These are phyloP conservation scores for Setophaga petechia DNA, from an alignment of 2,113 vertebrate species.

Conservation along the genomic window DNA sequence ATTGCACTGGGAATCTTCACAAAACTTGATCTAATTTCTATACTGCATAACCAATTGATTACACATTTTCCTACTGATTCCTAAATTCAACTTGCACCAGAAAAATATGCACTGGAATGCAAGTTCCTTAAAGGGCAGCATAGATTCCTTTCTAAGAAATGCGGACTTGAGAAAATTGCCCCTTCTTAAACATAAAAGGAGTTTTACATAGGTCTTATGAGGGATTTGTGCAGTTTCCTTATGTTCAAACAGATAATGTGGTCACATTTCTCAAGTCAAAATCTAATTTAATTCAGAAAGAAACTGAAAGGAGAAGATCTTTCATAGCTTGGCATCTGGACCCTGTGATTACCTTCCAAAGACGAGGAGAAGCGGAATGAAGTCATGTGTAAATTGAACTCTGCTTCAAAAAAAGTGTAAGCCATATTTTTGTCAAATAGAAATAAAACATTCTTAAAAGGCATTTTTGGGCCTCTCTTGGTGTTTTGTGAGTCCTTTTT, in stretches of 20 bases:
- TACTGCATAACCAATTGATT: slow-evolving; percentile 51
- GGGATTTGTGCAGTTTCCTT: slow-evolving; percentile 62
- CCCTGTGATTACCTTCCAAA: slow-evolving; percentile 63
- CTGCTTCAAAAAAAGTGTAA: slow-evolving; percentile 36
- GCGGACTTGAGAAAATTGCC: slow-evolving; percentile 46
- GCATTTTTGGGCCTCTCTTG: background rate
- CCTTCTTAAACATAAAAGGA: slow-evolving; percentile 62
- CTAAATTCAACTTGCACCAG: slow-evolving; percentile 11
- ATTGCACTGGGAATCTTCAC: background rate
- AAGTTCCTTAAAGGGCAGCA: slow-evolving; percentile 21
- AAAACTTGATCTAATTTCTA: slow-evolving; percentile 39
- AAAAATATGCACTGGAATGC: slow-evolving; percentile 43
- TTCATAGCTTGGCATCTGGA: slow-evolving; percentile 63
- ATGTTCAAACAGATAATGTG: slow-evolving; percentile 69
- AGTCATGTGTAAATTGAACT: slow-evolving; percentile 54
- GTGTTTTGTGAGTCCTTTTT: slow-evolving; percentile 42
- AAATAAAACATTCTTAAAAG: slow-evolving; percentile 56
- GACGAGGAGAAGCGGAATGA: background rate
- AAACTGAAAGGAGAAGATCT: slow-evolving; percentile 58
- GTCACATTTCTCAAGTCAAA: slow-evolving; percentile 60
- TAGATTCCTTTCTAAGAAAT: slow-evolving; percentile 40
- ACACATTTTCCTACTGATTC: slow-evolving; percentile 24
- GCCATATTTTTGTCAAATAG: slow-evolving; percentile 39
- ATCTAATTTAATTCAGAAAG: slow-evolving; percentile 67
- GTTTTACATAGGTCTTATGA: slow-evolving; percentile 59